These are phyloP conservation scores for Oasisia sp. DNA, from an alignment of 2,888 invertebrate species.

Conservation along the genomic window DNA sequence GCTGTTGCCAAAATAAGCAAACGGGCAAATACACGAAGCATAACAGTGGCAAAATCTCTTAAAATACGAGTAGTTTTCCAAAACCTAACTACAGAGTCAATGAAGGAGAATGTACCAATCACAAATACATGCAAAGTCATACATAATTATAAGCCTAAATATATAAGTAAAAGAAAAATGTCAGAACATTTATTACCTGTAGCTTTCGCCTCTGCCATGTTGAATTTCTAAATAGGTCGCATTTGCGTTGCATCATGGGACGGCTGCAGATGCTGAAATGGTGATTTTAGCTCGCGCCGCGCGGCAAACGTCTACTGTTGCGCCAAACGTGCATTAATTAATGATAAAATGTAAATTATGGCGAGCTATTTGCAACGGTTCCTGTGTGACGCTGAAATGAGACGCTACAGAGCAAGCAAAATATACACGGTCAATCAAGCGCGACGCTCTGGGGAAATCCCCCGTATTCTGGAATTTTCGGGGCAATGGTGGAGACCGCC, in stretches of 20 bases:
- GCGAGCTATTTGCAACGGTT: constrained; percentile 10
- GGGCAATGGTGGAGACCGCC: background rate
- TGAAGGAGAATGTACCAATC: background rate
- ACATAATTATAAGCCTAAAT: background rate
- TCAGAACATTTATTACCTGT: constrained; percentile 9
- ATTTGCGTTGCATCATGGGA: constrained; percentile 13
- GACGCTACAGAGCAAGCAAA: constrained; percentile 3
- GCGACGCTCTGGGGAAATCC: constrained; percentile 1
- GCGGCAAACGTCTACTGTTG: background rate
- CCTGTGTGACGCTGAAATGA: background rate
- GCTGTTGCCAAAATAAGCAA: constrained; percentile 6
- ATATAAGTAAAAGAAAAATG: background rate
- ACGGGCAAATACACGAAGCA: constrained; percentile 6
- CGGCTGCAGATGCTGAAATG: constrained; percentile 17
- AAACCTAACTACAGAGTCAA: background rate
- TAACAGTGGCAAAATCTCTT: background rate
- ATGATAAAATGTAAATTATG: constrained; percentile 17
- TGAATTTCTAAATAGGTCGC: constrained; percentile 17
- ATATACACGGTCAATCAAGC: background rate
- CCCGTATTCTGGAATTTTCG: background rate
- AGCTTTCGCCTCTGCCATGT: constrained; percentile 13
- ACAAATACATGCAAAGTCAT: background rate
- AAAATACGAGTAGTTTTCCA: background rate
- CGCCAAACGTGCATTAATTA: constrained; percentile 5
- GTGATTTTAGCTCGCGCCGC: constrained; percentile 13